Base-by-base conservation (phyloP, 2,113 vertebrate genomes). In the Istiophorus platypterus region DNA sequence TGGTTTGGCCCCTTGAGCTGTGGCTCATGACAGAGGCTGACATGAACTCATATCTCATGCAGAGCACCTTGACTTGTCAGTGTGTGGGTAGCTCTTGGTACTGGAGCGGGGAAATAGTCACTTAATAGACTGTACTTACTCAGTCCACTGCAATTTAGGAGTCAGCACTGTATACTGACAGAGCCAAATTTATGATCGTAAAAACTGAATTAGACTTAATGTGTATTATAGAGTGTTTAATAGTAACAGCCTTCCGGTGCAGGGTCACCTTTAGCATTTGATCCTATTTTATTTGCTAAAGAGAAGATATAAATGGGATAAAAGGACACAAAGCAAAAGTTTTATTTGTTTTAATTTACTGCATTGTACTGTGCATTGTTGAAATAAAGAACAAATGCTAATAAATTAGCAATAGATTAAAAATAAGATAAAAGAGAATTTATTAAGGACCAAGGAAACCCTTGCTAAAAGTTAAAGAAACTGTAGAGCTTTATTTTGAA, bases 41-140 rank as follows among this genome's bases (percentile, higher is more conserved):
- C 86, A 52, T 82, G 79, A 84, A 78, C 78, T 88, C 71, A 72
- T 88, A 82, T 87, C 81, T 84, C 87, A 89, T 51, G n/a, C 17
- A 7, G 67, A 85, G 76, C 77, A 88, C 84, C 71, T 86, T 82
- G 78, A 87, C 76, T 47, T 90, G 76, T 90, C 89, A 80, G 86
- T 82, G 67, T 88, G 86, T 80, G 85, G 78, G 17, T 51, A 56
- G 80, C 45, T 74, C 34, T 76, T 22, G 17, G 81, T 76, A 24
- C 52, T 79, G 22, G 58, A 89, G 66, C 18, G 1, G 61, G 62
- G 73, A 83, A 84, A 54, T 68, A 54, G 39, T 86, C 77, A 71
- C 51, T 84, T 83, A 82, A 86, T 78, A 65, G 73, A 61, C 68
- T 26, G 41, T 51, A 61, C 31, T 70, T 62, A 81, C 5, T n/a